These are phyloP conservation scores for Dendrocincla fuliginosa DNA, from an alignment of 2,797 vertebrate genomes.

Conservation along the genomic window DNA sequence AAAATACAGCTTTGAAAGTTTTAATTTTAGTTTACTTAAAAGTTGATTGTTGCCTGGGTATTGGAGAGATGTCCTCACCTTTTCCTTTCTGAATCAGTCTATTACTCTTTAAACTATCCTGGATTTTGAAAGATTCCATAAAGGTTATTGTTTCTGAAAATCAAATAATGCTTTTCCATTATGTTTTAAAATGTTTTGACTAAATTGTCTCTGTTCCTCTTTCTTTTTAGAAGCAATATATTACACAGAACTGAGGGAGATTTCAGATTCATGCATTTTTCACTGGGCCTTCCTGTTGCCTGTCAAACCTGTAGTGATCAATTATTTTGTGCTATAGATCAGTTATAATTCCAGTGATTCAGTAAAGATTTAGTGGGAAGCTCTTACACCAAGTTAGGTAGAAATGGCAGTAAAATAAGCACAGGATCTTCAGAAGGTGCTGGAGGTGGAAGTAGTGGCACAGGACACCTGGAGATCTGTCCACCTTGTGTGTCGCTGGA, in stretches of 20 bases:
- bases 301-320: background rate
- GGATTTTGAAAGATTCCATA: background rate
- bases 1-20: background rate
- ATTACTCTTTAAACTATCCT: background rate
- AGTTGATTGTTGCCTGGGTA: background rate
- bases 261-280: background rate
- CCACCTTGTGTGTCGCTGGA: accelerated
- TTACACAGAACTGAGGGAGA: background rate
- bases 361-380: background rate
- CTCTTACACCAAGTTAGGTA: background rate
- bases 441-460: background rate
- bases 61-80: background rate
- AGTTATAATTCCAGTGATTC: background rate
- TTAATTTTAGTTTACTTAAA: background rate
- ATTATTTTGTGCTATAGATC: background rate
- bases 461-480: background rate
- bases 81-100: background rate
- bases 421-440: accelerated
- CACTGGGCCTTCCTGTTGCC: background rate
- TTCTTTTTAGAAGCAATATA: background rate
- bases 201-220: background rate
- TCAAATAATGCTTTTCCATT: background rate
- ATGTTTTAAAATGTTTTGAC: background rate
- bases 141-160: background rate
- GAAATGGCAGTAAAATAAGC: background rate